These are phyloP conservation scores for Athalia cordata DNA, from an alignment of 2,888 invertebrate genomes.

Conservation along the genomic window DNA sequence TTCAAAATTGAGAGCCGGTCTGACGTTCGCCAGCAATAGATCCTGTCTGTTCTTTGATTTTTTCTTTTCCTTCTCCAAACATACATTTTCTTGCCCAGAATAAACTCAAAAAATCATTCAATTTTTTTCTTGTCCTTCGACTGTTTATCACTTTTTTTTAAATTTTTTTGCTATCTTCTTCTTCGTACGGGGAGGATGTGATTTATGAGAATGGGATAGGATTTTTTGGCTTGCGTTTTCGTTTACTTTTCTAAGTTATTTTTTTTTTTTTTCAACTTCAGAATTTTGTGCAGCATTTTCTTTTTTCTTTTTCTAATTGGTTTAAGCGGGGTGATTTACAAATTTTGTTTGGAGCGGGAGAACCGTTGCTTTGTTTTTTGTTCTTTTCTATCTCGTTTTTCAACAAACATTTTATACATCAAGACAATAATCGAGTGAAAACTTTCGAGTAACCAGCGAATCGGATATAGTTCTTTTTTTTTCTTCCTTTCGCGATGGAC, in stretches of 20 bases:
- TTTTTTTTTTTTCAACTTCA: slow-evolving; percentile 30
- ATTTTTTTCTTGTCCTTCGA: slow-evolving; percentile 72
- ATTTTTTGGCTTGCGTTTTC: neutral
- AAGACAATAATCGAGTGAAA: too few relatives aligned
- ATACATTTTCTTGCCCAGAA: neutral
- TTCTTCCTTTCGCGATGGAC: too few relatives aligned
- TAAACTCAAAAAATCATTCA: neutral
- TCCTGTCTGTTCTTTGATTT: slow-evolving; percentile 50
- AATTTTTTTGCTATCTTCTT: slow-evolving; percentile 79
- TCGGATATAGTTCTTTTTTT: too few relatives aligned
- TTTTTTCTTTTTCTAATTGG: slow-evolving; percentile 21
- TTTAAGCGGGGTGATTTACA: neutral
- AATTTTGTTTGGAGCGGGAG: slow-evolving; percentile 21
- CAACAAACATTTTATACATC: too few relatives aligned
- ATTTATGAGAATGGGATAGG: neutral
- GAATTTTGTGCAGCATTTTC: slow-evolving; percentile 2
- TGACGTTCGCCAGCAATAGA: slow-evolving; percentile 69
- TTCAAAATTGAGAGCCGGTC: slow-evolving; percentile 83
- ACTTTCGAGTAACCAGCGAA: too few relatives aligned
- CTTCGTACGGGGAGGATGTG: neutral
- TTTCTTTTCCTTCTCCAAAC: slow-evolving; percentile 51
- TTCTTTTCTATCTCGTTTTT: neutral
- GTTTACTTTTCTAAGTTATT: neutral
- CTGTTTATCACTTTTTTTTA: slow-evolving; percentile 77
- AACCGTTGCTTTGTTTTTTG: slow-evolving; percentile 3